Base-by-base conservation (phyloP, 2,888 invertebrate species). In the Mactromeris polynyma region DNA sequence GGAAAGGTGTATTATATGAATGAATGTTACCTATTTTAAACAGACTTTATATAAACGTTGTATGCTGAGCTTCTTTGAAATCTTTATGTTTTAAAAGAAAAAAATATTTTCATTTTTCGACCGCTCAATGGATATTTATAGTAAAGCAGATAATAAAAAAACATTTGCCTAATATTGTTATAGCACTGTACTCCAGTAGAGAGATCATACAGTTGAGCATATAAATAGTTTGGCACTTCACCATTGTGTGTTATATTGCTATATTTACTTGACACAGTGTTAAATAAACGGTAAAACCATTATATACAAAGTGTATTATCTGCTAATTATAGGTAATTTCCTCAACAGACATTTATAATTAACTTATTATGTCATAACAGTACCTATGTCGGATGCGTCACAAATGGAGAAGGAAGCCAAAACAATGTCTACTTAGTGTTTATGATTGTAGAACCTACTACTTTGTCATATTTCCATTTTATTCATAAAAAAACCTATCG, bases 261-360 rank as follows among this genome's bases (percentile, higher is more conserved):
- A 64, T 64, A 26, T 64, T 64, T 64, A 64, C 26, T 64, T 64
- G 58, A 64, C 58, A 64, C 26, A 64, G 58, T 64, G 58, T 64
- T n/a, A 64, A 64, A 26, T 7, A 64, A 26, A n/a, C n/a, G n/a
- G n/a, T n/a, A n/a, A n/a, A n/a, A n/a, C n/a, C 26, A 64, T n/a
- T 64, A 64, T 26, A 64, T 26, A 64, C 58, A 26, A 1, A 26
- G n/a, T 9, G 6, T 64, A 64, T 64, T 64, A 64, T 26, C 58
- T 26, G 58, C 58, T 64, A 64, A 64, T 64, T 64, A 64, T 9
- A 64, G 26, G 3, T 4, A 2, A 64, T 64, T 64, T 26, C 58
- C 26, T 26, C n/a, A 21, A n/a, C 26, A 26, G n/a, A 64, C 26
- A 26, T 4, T 3, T 64, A 64, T 64, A 64, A 64, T 64, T n/a